Conservation (phyloP, 2,888 invertebrate genomes). For the Caenorhabditis sp. region DNA sequence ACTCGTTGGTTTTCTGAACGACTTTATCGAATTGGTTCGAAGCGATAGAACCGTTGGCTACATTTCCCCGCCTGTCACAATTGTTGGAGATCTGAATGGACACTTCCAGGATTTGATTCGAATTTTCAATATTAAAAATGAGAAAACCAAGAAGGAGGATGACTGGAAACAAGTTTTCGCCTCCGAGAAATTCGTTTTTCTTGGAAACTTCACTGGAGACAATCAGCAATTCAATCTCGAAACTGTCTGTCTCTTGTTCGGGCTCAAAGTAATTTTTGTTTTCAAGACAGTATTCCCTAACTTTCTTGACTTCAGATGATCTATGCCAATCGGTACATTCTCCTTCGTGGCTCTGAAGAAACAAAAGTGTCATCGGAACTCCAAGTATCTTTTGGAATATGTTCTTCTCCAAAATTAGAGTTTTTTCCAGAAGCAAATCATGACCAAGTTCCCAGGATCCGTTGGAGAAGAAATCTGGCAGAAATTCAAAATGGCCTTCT, state of each 20-base stretch:
- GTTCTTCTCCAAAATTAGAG: too few relatives aligned
- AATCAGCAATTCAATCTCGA: constrained; percentile 22
- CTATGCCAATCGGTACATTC: constrained; percentile 33
- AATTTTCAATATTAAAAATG: constrained; percentile 40
- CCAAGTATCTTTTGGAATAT: constrained; percentile 6
- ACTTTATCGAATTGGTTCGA: background rate
- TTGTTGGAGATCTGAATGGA: constrained; percentile 44
- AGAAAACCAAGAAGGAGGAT: constrained; percentile 4
- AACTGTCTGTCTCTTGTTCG: constrained; percentile 44
- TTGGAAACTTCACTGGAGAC: constrained; percentile 41
- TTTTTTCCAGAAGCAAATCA: constrained; percentile 25
- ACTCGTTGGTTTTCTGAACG: background rate
- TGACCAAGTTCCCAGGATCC: background rate
- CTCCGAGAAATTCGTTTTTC: constrained; percentile 42
- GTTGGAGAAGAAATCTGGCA: constrained; percentile 10
- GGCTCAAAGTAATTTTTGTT: constrained; percentile 26
- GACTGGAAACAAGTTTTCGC: constrained; percentile 29
- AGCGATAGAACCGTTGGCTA: constrained; percentile 7
- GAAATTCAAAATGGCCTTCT: constrained; percentile 23
- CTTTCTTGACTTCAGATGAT: constrained; percentile 16
- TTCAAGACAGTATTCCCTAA: too few relatives aligned
- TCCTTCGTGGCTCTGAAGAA: constrained; percentile 48
- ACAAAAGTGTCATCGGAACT: background rate
- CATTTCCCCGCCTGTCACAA: constrained; percentile 38
- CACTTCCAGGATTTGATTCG: constrained; percentile 42